phyloP scores from a whole-genome alignment of 2,888 invertebrate species.

The Atherix ibis region DNA sequence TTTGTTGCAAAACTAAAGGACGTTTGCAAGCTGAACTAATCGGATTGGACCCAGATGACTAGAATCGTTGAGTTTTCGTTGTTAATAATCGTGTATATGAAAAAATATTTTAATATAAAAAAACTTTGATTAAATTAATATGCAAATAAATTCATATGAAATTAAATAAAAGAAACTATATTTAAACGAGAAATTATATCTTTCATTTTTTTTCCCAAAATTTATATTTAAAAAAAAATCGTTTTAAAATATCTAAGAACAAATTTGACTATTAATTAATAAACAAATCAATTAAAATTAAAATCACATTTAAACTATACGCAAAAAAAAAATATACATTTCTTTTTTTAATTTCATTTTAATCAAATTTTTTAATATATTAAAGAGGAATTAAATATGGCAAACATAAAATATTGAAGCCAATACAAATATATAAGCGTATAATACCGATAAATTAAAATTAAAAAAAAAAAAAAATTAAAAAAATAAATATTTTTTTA shows the following conservation, averaged over 20 bases:
- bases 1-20: conserved; percentile 74
- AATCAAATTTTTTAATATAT: conserved; percentile 10
- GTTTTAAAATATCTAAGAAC: too few species aligned
- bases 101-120: neutral
- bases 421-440: too few species aligned
- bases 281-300: too few species aligned
- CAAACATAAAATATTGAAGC: too few species aligned
- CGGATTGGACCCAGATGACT: conserved; percentile 76
- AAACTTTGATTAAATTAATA: neutral
- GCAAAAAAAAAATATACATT: conserved; percentile 11
- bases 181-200: conserved; percentile 2
- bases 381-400: conserved; percentile 10
- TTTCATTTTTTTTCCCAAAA: too few species aligned
- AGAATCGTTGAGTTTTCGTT: conserved; percentile 34
- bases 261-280: too few species aligned
- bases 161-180: conserved; percentile 5
- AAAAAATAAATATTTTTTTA: neutral
- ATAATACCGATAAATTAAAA: too few species aligned
- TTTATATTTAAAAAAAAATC: too few species aligned
- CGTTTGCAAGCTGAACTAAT: conserved; percentile 72
- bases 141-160: conserved; percentile 1
- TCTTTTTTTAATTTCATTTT: conserved; percentile 13
- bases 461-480: too few species aligned
- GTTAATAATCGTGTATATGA: conserved; percentile 9
- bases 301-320: too few species aligned